Conservation (phyloP, 2,888 invertebrate genomes). For the Cosmorhoe ocellata region DNA sequence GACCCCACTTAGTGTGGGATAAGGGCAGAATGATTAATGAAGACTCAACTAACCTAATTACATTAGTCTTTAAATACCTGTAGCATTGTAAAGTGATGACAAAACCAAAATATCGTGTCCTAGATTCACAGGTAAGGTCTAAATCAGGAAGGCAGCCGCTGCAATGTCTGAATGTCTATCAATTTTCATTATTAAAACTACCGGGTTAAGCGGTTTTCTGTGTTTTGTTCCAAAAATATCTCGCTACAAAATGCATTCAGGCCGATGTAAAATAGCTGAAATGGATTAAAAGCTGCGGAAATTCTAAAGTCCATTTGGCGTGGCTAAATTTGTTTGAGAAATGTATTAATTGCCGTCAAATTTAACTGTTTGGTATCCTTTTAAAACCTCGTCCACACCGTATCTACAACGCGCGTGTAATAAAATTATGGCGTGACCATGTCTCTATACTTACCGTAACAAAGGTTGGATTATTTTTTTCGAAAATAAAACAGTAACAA, state of each 20-base stretch:
- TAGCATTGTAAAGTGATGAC: conserved; percentile 13
- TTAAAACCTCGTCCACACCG: too few species aligned
- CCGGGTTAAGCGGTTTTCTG: conserved; percentile 78
- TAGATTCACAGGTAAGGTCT: conserved; percentile 66
- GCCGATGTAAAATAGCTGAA: conserved; percentile 27
- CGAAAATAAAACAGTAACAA: too few species aligned
- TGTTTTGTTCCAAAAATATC: conserved; percentile 68
- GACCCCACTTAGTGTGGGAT: too few species aligned
- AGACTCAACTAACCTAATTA: conserved; percentile 15
- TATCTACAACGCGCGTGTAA: too few species aligned
- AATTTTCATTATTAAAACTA: conserved; percentile 79
- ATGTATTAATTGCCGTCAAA: not conserved
- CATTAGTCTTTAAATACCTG: conserved; percentile 5
- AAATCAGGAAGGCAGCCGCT: conserved; percentile 58
- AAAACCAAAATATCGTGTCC: conserved; percentile 64
- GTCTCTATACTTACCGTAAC: too few species aligned
- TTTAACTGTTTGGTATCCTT: too few species aligned
- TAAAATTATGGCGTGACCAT: too few species aligned
- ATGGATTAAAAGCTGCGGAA: conserved; percentile 26
- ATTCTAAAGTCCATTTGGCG: conserved; percentile 21
- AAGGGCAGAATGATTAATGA: too few species aligned
- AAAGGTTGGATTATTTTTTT: too few species aligned
- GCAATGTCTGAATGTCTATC: conserved; percentile 68
- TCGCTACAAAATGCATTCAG: conserved; percentile 25
- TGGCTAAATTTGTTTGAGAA: not conserved